phyloP scores from a whole-genome alignment of 2,113 vertebrate genomes.

The Scolopax mira region DNA sequence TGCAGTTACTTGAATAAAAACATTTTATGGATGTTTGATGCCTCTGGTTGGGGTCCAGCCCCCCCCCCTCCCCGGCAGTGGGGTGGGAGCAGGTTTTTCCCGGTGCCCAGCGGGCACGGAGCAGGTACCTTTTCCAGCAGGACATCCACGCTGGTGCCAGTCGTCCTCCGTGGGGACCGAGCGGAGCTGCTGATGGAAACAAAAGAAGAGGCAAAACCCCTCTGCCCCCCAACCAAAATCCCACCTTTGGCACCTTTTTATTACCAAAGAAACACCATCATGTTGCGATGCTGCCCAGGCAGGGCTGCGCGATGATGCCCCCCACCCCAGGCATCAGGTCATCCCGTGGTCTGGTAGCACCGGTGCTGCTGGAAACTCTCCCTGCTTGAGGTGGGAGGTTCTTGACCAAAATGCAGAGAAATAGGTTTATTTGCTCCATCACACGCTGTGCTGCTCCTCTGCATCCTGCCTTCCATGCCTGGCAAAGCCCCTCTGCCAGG shows the following conservation, averaged over 20 bases:
- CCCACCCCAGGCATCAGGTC: accelerated
- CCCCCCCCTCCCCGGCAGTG: background rate
- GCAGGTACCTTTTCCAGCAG: background rate
- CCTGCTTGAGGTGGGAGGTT: background rate
- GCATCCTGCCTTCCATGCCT: background rate
- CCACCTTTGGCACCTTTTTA: background rate
- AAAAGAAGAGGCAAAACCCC: background rate
- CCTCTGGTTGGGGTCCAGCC: background rate
- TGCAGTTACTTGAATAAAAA: constrained; percentile 85
- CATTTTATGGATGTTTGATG: constrained; percentile 55
- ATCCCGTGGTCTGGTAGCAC: background rate
- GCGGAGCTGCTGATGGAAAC: background rate
- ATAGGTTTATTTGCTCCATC: background rate
- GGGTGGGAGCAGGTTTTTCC: background rate
- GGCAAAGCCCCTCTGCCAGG: background rate
- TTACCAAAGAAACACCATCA: background rate
- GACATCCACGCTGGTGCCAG: background rate
- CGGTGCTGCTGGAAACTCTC: background rate
- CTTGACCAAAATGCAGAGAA: background rate
- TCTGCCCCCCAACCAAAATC: background rate
- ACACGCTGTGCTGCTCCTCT: background rate
- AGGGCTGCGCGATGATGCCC: background rate
- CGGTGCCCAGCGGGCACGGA: background rate
- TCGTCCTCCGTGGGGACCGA: background rate
- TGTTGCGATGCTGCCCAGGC: background rate